Base-by-base conservation (phyloP, 2,113 vertebrate species). In the Colius striatus region DNA sequence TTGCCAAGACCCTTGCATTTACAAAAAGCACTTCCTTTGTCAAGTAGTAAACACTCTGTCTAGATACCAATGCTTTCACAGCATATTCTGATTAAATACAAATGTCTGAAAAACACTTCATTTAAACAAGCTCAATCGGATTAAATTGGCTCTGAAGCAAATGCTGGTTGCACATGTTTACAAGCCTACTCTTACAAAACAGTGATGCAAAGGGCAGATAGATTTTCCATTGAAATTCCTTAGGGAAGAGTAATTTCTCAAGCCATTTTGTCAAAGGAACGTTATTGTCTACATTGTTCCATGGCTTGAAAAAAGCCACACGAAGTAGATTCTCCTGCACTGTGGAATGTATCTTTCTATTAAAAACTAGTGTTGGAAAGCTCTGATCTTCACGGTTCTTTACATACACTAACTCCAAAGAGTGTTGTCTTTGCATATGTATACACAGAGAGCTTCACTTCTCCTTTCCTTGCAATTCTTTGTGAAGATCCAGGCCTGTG, bases 81-180 rank as follows among this genome's bases (percentile, higher is more conserved):
- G 62, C 65, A 43, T 75, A 81, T 82, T 96, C 65, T 92, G 87
- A 93, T 89, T 68, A 90, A 95, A 95, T 29, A 93, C 63, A 93
- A 95, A 90, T 65, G 75, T 80, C 90, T 94, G 68, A 94, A 95
- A 96, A 82, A 86, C 68, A 74, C 55, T 96, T 92, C 85, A 80
- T 94, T 95, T 92, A 93, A 88, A 90, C 72, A 85, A 88, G 67
- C 26, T 85, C 87, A 93, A 94, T 19, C 22, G 32, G 54, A 77
- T 92, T 90, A 92, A 48, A 91, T 71, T 84, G 83, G 89, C 51
- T 96, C 87, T 54, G 84, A 82, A 92, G 41, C 53, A 93, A 93
- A 79, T 94, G 92, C 61, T 80, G 45, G 32, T 87, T 67, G 82
- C 19, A 70, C 20, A 34, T 75, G 66, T 92, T 95, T 89, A 82